These are phyloP conservation scores for Pitangus sulphuratus DNA, from an alignment of 2,797 vertebrate genomes.

Conservation along the genomic window DNA sequence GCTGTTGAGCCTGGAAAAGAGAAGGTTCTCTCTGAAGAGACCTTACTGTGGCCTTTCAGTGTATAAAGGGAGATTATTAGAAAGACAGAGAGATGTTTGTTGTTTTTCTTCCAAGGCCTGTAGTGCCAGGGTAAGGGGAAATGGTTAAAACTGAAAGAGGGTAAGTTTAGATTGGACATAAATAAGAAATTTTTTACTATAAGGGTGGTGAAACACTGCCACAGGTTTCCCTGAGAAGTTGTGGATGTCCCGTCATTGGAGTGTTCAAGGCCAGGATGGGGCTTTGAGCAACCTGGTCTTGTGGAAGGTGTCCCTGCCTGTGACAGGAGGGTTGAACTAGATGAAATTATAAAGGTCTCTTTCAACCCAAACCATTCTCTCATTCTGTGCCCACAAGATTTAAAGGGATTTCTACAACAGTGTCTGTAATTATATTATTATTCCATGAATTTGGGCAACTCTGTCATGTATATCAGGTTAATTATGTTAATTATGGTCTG, in stretches of 20 bases:
- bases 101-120: neutral
- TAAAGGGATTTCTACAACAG: neutral
- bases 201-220: neutral
- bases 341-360: neutral
- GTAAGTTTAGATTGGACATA: neutral
- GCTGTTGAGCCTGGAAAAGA: neutral
- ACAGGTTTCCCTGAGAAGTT: neutral
- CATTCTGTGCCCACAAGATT: neutral
- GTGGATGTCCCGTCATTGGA: neutral
- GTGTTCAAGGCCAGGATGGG: neutral
- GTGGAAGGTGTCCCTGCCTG: neutral
- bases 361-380: neutral
- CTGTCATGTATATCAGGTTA: neutral
- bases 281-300: neutral
- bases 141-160: neutral
- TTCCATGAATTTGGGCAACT: neutral
- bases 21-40: neutral
- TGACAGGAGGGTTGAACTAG: neutral
- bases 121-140: neutral
- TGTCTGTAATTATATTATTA: neutral
- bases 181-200: neutral
- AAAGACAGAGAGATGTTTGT: neutral
- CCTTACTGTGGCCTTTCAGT: neutral
- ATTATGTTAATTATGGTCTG: neutral
- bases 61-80: neutral